A percentile compares a stretch with the other conserved stretches of the same genome.
These are phyloP conservation scores for Saccostrea echinata DNA, from an alignment of 1,140 invertebrate genomes.

Conservation along the genomic window DNA sequence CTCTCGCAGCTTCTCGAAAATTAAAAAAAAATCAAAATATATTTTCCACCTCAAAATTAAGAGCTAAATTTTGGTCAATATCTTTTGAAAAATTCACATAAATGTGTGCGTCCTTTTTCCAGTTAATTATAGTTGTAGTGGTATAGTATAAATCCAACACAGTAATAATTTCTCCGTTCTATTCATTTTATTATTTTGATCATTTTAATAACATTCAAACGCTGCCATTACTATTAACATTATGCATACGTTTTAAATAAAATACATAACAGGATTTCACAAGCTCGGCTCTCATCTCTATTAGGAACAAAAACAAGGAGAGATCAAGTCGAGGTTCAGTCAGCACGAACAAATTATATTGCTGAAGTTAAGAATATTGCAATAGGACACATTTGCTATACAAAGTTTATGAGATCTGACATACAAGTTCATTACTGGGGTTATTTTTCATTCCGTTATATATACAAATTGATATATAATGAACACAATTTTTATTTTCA, in stretches of 20 bases:
- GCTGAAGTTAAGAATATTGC: conserved; percentile 1
- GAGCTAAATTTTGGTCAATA: too few relatives aligned
- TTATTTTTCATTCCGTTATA: conserved; percentile 1
- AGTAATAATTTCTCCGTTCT: not conserved
- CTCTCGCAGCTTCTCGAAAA: too few relatives aligned
- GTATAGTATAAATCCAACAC: not conserved
- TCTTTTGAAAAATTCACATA: too few relatives aligned
- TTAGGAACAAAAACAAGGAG: not conserved
- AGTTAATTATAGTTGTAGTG: too few relatives aligned
- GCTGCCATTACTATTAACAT: conserved; percentile 10
- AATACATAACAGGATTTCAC: conserved; percentile 31
- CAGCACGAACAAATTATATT: not conserved
- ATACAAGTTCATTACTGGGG: not conserved
- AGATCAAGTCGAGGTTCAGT: not conserved
- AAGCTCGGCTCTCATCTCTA: not conserved
- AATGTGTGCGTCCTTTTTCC: too few relatives aligned
- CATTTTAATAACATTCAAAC: conserved; percentile 1
- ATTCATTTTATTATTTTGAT: conserved; percentile 30
- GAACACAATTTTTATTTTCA: conserved; percentile 5
- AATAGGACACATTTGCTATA: conserved; percentile 20
- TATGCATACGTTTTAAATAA: conserved; percentile 23
- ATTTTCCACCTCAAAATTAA: too few relatives aligned
- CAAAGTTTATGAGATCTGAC: conserved; percentile 5
- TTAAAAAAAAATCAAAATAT: too few relatives aligned
- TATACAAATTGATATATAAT: conserved; percentile 12